Evolutionary conservation across 2,888 invertebrate species (phyloP), one percentile per base, ranked within the genome.

Genomic region (Aleiodes testaceus): DNA sequence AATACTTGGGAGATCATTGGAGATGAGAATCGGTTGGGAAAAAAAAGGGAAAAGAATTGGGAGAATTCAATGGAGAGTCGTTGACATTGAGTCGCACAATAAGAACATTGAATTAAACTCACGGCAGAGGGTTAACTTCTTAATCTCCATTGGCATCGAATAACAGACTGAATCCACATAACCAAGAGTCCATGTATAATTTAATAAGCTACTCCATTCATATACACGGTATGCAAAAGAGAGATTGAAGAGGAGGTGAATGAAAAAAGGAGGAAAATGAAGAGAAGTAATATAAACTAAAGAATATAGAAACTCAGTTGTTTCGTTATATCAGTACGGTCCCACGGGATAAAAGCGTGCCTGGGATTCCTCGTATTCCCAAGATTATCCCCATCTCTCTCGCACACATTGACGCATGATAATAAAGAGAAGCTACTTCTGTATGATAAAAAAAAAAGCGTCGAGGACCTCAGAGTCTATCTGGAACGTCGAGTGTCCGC

Each of bases 401-500:
- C 36, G 9, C 36, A 36, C 36, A 36, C 36, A 36, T 36, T 7
- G 36, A 26, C 11, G 36, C 36, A 36, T 6, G 9, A 36, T 36
- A 42, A 36, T 42, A 42, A 30, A 11, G 22, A 53, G 66, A 66
- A 66, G 50, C 18, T 36, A 66, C 66, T 66, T 66, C 50, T 66
- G 50, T 53, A 26, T 14, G 50, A 66, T 50, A 66, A 66, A 66
- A 66, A 50, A 66, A 66, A 66, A 66, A 50, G 12, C 47, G 49
- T 66, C 50, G 36, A 66, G 66, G 50, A 66, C 50, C 66, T 66
- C 50, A 14, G 47, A 36, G 66, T 50, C 66, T 66, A 66, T 66
- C 66, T 66, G 66, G 66, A 66, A 36, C 66, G 50, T 20, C 42
- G 66, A 66, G 66, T 66, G 66, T 30, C 59, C 42, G 36, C 59